Evolutionary conservation across 2,113 vertebrate species (phyloP).

Genomic region (Bolborhynchus lineola): DNA sequence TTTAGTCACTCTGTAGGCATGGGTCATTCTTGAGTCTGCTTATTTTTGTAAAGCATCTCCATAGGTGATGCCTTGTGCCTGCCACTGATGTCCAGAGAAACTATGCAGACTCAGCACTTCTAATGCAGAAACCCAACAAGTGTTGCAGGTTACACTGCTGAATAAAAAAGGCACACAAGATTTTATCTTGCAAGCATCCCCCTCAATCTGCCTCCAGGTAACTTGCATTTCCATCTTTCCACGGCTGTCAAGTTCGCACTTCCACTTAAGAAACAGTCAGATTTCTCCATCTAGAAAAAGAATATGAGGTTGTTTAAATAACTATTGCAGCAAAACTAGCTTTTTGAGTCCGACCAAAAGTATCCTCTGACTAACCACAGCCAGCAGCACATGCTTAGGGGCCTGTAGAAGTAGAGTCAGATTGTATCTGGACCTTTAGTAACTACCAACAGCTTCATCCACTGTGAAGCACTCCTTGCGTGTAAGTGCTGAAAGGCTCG

Average conservation of each 20-base stretch:
- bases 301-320: background rate
- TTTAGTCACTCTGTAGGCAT: background rate
- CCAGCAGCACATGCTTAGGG: background rate
- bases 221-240: background rate
- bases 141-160: background rate
- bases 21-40: background rate
- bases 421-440: slow-evolving; percentile 2
- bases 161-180: background rate
- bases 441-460: background rate
- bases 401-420: background rate
- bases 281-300: slow-evolving; percentile 7
- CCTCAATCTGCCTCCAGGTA: background rate
- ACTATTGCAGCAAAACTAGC: background rate
- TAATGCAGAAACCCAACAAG: background rate
- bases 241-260: background rate
- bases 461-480: background rate
- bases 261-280: background rate
- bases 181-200: background rate
- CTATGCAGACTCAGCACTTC: background rate
- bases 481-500: background rate
- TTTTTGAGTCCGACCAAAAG: background rate
- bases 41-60: background rate
- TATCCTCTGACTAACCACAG: background rate
- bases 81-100: background rate
- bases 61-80: background rate